Base-by-base conservation (phyloP, 1,140 invertebrate species). In the Musca domestica region DNA sequence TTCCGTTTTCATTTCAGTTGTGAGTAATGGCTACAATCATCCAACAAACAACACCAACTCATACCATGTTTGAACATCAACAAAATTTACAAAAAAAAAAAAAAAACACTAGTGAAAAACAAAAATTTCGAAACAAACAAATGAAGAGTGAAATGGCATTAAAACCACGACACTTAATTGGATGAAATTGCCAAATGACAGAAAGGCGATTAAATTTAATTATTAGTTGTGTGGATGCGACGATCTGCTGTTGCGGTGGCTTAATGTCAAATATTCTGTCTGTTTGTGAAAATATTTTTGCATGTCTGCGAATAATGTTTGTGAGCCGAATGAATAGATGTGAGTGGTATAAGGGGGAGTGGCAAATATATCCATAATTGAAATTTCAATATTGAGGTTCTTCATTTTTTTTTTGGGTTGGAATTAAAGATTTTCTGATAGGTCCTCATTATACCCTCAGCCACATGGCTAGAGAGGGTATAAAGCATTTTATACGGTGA, bases 191-290 rank as follows among this genome's bases (percentile, higher is more conserved):
- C 58, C 67, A 68, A 68, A 61, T 63, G 51, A 68, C 67, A 68
- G 63, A 68, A 68, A 52, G 49, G 63, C 63, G 67, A 68, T 68
- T 68, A 68, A 68, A 68, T 68, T 68, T 68, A 68, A 68, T 68
- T 68, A 68, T 64, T 68, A 68, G 67, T 52, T 65, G 41, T 64
- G 67, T 58, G 52, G 46, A 25, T 61, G 54, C 41, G 30, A 20
- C 41, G 41, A 67, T 67, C 41, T 67, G 15, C 63, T 27, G n/a
- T 41, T 41, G 19, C n/a, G 58, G 27, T 63, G 25, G 58, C 27
- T 19, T 17, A 41, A 41, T 34, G 27, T 34, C 58, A 63, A 30
- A 15, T 41, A n/a, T 23, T 12, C 3, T 9, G n/a, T 46, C 22
- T 17, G 30, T 46, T 30, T 2, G n/a, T 4, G 7, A 46, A 9